Conservation (phyloP, 2,888 invertebrate genomes). For the Apodemia zela region DNA sequence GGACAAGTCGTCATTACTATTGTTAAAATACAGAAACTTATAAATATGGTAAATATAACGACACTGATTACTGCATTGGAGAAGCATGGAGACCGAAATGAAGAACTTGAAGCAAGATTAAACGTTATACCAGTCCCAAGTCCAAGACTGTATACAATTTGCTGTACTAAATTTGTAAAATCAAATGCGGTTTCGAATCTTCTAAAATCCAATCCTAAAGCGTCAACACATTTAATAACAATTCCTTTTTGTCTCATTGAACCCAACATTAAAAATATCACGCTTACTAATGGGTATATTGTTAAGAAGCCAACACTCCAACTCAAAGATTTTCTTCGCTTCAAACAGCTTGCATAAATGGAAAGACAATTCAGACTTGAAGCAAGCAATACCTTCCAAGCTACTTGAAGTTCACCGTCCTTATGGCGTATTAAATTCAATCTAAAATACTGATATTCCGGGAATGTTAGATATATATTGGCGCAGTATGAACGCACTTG, state of each 20-base stretch:
- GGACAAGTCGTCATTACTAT: slow-evolving; percentile 58
- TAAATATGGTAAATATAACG: slow-evolving; percentile 38
- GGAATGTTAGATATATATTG: slow-evolving; percentile 47
- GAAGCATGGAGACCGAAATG: slow-evolving; percentile 60
- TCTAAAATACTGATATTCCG: slow-evolving; percentile 64
- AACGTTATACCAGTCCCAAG: slow-evolving; percentile 54
- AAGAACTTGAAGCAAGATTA: slow-evolving; percentile 46
- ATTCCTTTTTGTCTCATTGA: slow-evolving; percentile 65
- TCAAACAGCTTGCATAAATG: slow-evolving; percentile 51
- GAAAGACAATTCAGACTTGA: slow-evolving; percentile 45
- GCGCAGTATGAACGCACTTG: slow-evolving; percentile 42
- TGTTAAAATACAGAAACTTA: slow-evolving; percentile 42
- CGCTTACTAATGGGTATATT: slow-evolving; percentile 44
- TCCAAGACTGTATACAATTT: slow-evolving; percentile 45
- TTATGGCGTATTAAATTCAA: slow-evolving; percentile 36
- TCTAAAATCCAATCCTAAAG: slow-evolving; percentile 50
- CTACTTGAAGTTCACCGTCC: slow-evolving; percentile 37
- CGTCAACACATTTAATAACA: slow-evolving; percentile 46
- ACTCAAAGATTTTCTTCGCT: slow-evolving; percentile 42
- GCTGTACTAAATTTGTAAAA: slow-evolving; percentile 40
- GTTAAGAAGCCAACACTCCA: slow-evolving; percentile 41
- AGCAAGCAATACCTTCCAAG: slow-evolving; percentile 57
- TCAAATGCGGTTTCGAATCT: slow-evolving; percentile 39
- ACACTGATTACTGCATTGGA: slow-evolving; percentile 51
- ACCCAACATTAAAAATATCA: slow-evolving; percentile 48